Conservation (phyloP, 2,888 invertebrate genomes). For the Diaphora mendica region DNA sequence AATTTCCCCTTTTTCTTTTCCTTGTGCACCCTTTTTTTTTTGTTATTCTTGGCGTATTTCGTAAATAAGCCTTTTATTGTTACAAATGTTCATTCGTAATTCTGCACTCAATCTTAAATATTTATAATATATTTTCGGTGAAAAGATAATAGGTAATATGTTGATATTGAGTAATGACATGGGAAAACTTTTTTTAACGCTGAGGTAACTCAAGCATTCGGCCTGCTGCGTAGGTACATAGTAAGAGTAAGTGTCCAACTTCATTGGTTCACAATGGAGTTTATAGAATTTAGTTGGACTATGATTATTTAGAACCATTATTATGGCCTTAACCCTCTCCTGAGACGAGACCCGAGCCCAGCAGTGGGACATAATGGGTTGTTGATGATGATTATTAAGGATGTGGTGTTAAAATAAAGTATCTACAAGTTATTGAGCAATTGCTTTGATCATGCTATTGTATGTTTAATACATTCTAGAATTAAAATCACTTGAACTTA, state of each 20-base stretch:
- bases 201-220: background rate
- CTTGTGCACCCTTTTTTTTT: constrained; percentile 21
- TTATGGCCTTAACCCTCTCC: background rate
- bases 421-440: background rate
- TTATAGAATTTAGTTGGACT: background rate
- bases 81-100: constrained; percentile 1
- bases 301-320: too few species aligned
- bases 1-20: constrained; percentile 23
- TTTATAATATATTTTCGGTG: constrained; percentile 1
- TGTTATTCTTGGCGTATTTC: constrained; percentile 20
- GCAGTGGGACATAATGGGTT: too few species aligned
- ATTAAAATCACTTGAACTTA: too few species aligned
- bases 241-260: background rate
- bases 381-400: background rate
- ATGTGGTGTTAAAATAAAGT: background rate
- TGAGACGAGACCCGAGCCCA: too few species aligned
- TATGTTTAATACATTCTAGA: too few species aligned
- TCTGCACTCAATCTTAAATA: background rate
- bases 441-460: background rate
- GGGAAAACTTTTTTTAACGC: background rate
- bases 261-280: background rate
- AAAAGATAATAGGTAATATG: background rate
- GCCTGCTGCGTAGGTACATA: background rate
- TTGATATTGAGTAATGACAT: background rate
- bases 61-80: constrained; percentile 24